Conservation (phyloP, 2,888 invertebrate species). For the Drosophila rubida region DNA sequence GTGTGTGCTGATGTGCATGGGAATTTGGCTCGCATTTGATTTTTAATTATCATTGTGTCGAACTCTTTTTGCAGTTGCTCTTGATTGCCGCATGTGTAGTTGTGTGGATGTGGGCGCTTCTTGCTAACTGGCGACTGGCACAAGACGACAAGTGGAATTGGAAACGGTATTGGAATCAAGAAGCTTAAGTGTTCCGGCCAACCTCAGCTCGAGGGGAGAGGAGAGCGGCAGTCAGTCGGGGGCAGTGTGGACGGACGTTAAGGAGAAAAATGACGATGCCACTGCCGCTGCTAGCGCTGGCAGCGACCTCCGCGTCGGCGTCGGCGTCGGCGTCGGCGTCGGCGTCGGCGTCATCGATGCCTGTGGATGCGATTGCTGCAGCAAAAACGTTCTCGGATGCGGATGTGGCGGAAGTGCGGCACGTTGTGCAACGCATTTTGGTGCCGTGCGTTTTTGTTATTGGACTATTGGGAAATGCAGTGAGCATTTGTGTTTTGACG, state of each 20-base stretch:
- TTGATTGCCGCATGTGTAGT: constrained; percentile 3
- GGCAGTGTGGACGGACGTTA: not conserved
- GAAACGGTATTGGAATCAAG: constrained; percentile 50
- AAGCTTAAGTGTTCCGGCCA: constrained; percentile 39
- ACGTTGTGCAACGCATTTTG: constrained; percentile 87
- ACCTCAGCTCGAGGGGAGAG: too few species aligned
- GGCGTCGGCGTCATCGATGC: constrained; percentile 25
- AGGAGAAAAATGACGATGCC: constrained; percentile 35
- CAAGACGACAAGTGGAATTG: constrained; percentile 43
- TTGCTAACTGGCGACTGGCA: constrained; percentile 35
- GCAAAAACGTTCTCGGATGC: constrained; percentile 80
- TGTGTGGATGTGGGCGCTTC: constrained; percentile 25
- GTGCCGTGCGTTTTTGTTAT: constrained; percentile 88
- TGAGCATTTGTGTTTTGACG: constrained; percentile 86
- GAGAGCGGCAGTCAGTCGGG: too few species aligned
- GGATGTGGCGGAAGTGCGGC: constrained; percentile 83
- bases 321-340: constrained; percentile 7
- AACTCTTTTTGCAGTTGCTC: constrained; percentile 10
- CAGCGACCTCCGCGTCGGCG: constrained; percentile 5
- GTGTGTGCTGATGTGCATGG: not conserved
- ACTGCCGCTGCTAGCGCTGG: constrained; percentile 24
- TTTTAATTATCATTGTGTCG: constrained; percentile 44
- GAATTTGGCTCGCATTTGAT: constrained; percentile 39
- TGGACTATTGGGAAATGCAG: constrained; percentile 89
- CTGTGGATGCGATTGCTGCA: constrained; percentile 42